Percentiles rank a stretch among this genome's conserved stretches.
phyloP scores from a whole-genome alignment of 2,113 vertebrate genomes.

The Bujurquina vittata region DNA sequence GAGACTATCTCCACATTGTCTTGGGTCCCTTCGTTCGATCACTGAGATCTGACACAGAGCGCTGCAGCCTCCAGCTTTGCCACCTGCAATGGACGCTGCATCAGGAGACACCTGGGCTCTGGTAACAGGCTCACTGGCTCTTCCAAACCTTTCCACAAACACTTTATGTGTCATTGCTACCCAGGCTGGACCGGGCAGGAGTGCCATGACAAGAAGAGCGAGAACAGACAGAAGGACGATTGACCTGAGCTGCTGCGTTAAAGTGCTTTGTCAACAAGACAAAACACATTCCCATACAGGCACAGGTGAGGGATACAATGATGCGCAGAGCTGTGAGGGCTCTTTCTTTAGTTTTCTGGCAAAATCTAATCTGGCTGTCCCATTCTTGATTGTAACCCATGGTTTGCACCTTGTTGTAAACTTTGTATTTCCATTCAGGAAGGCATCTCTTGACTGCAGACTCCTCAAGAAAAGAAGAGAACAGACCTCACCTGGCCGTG shows the following conservation, averaged over 20 bases:
- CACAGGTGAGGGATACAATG: not conserved
- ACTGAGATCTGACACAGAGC: conserved; percentile 73
- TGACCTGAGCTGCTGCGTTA: no score
- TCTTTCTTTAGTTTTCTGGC: not conserved
- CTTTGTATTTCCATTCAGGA: not conserved
- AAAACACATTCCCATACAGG: no score
- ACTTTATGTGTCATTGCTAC: conserved; percentile 87
- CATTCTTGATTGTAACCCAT: not conserved
- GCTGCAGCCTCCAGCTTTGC: conserved; percentile 82
- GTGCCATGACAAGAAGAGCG: conserved; percentile 63
- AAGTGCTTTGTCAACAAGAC: no score
- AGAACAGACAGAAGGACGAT: not conserved
- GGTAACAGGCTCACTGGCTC: conserved; percentile 51
- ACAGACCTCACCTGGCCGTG: no score
- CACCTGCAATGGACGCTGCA: conserved; percentile 83
- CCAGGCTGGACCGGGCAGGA: conserved; percentile 78
- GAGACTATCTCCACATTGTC: conserved; percentile 77
- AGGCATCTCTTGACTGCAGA: not conserved
- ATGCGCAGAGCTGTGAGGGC: no score
- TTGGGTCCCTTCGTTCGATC: conserved; percentile 85
- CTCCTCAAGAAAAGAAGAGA: not conserved
- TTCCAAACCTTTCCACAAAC: not conserved
- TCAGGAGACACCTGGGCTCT: conserved; percentile 64
- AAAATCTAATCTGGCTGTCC: not conserved
- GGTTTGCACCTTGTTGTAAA: not conserved